phyloP scores from a whole-genome alignment of 2,797 vertebrate genomes.

The Yasuhikotakia modesta region DNA sequence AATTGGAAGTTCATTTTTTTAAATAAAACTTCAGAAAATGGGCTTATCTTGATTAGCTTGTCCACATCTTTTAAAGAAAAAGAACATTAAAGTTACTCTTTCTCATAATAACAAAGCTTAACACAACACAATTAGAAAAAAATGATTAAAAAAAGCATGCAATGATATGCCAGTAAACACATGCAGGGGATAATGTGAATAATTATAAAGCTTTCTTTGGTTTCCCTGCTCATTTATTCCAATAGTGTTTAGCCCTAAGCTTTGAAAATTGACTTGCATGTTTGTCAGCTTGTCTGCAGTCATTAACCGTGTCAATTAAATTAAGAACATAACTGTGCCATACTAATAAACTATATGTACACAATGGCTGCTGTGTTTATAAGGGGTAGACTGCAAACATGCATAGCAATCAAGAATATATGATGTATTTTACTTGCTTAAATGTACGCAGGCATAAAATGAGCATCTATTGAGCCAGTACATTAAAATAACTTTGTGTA shows the following conservation, averaged over 20 bases:
- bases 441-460: neutral
- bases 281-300: neutral
- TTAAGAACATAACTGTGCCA: neutral
- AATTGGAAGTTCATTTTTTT: neutral
- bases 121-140: neutral
- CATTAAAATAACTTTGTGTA: neutral
- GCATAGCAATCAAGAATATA: neutral
- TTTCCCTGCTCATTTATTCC: neutral
- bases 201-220: neutral
- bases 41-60: neutral
- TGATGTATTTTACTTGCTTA: neutral
- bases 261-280: neutral
- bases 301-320: neutral
- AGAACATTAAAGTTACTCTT: neutral
- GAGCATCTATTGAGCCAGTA: neutral
- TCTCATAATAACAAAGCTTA: conserved; percentile 1
- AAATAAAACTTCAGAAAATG: neutral
- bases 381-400: neutral
- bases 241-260: neutral
- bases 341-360: neutral
- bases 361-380: neutral
- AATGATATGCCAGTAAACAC: conserved; percentile 5
- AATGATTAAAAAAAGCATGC: neutral
- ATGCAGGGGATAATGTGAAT: neutral
- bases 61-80: neutral